Percentiles rank a stretch among this genome's conserved stretches.
phyloP scores from a whole-genome alignment of 2,113 vertebrate species.

The Calidris pugnax region DNA sequence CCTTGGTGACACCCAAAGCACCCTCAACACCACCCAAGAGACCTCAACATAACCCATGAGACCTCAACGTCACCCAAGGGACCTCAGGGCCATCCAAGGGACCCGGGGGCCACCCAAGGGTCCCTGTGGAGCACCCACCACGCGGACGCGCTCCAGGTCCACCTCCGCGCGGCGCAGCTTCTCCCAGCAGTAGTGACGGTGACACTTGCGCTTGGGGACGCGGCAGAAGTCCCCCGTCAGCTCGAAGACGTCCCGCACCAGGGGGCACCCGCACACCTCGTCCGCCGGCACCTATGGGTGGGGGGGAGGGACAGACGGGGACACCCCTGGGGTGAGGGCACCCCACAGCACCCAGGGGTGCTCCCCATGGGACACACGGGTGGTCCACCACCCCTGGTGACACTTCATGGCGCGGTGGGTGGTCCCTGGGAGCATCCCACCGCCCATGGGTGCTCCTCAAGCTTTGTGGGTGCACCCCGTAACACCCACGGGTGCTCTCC shows the following conservation, averaged over 20 bases:
- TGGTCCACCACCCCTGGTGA: too few relatives aligned
- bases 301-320: too few relatives aligned
- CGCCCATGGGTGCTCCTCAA: not conserved
- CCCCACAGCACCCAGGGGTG: not conserved
- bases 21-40: too few relatives aligned
- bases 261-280: not conserved
- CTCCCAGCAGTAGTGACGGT: not conserved
- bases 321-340: not conserved
- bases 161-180: not conserved
- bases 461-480: too few relatives aligned
- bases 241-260: not conserved
- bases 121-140: not conserved
- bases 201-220: not conserved
- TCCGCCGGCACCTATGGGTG: not conserved
- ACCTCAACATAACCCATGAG: too few relatives aligned
- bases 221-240: not conserved
- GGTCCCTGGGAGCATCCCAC: too few relatives aligned
- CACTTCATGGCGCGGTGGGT: too few relatives aligned
- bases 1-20: too few relatives aligned
- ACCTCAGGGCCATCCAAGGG: not conserved
- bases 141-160: not conserved
- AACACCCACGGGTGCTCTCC: too few relatives aligned
- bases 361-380: not conserved
- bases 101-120: accelerated
- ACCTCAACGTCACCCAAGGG: not conserved